phyloP scores from a whole-genome alignment of 1,140 invertebrate genomes.

The Procambarus clarkii region DNA sequence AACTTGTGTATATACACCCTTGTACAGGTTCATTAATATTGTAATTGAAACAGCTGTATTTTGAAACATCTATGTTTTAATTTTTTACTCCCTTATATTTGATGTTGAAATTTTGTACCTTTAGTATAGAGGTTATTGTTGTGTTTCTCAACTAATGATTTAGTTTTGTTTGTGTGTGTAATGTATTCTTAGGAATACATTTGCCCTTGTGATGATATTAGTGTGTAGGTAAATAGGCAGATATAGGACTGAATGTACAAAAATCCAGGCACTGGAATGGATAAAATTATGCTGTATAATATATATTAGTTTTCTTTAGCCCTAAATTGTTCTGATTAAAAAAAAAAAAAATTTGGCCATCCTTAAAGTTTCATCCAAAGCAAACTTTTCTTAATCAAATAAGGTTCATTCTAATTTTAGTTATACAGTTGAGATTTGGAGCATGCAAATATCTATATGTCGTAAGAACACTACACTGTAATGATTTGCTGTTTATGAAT shows the following conservation, averaged over 20 bases:
- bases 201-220: slow-evolving; percentile 52
- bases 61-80: slow-evolving; percentile 41
- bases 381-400: too few species aligned
- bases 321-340: neutral
- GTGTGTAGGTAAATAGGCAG: slow-evolving; percentile 30
- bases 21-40: slow-evolving; percentile 45
- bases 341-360: too few species aligned
- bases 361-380: too few species aligned
- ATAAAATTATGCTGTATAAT: slow-evolving; percentile 37
- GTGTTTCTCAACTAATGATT: slow-evolving; percentile 40
- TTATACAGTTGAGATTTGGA: too few species aligned
- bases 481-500: too few species aligned
- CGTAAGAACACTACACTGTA: too few species aligned
- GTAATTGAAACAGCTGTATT: slow-evolving; percentile 30
- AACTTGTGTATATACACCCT: slow-evolving; percentile 41
- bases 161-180: slow-evolving; percentile 47
- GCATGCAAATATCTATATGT: too few species aligned
- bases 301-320: neutral
- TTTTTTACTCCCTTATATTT: slow-evolving; percentile 52
- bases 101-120: slow-evolving; percentile 40
- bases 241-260: slow-evolving; percentile 51
- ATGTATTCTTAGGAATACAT: slow-evolving; percentile 46
- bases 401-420: too few species aligned
- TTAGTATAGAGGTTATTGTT: slow-evolving; percentile 42
- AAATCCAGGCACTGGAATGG: slow-evolving; percentile 37